These are phyloP conservation scores for Argopecten irradians DNA, from an alignment of 1,140 invertebrate species.

Conservation along the genomic window DNA sequence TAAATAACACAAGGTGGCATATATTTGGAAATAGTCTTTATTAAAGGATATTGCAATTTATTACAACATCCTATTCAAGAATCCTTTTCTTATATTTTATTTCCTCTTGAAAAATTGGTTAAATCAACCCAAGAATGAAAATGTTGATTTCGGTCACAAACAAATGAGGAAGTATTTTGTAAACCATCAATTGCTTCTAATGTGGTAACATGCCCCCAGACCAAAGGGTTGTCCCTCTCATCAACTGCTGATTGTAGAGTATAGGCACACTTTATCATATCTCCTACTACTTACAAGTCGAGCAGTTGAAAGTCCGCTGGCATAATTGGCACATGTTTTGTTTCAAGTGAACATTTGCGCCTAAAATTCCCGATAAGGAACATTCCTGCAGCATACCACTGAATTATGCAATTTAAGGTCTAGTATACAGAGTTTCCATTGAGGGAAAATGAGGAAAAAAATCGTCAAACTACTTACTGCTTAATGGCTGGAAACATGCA, in stretches of 20 bases:
- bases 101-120: no score
- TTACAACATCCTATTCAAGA: no score
- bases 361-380: neutral
- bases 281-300: neutral
- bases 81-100: no score
- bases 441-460: neutral
- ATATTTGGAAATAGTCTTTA: no score
- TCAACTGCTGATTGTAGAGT: neutral
- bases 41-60: no score
- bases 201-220: neutral
- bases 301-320: conserved; percentile 20
- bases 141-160: no score
- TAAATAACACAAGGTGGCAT: no score
- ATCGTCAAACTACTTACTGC: neutral
- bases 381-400: neutral
- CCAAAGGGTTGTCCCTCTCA: neutral
- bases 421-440: neutral
- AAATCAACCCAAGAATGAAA: no score
- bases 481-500: neutral
- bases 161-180: neutral
- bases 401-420: conserved; percentile 2
- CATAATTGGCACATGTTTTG: conserved; percentile 21
- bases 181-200: neutral
- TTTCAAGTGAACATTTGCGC: conserved; percentile 9
- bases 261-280: conserved; percentile 2